Base-by-base conservation (phyloP, 1,140 invertebrate species). In the Polypedilum pembai region DNA sequence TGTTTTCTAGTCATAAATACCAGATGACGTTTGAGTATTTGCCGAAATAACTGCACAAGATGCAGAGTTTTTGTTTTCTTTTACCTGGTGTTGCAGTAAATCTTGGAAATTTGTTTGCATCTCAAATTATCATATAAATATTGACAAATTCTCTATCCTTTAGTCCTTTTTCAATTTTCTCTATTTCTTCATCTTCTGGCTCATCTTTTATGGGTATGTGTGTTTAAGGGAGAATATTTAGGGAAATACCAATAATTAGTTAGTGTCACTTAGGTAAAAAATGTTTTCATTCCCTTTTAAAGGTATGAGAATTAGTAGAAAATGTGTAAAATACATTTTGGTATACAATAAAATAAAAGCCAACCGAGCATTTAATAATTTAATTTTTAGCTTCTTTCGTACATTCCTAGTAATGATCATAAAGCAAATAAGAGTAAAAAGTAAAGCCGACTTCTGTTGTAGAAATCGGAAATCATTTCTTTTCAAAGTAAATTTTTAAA, bases 221-320 rank as follows among this genome's bases (percentile, higher is more conserved):
- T 33, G 24, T 15, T 56, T 56, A 56, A 12, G 12, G 45, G 45
- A 56, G 12, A n/a, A n/a, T 56, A 56, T 56, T 56, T 56, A 56
- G 45, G 45, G 45, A 56, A 56, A 56, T 56, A 56, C 45, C 45
- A 12, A 56, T 56, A 56, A 56, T 56, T 56, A 56, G 45, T 56
- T 56, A 56, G 45, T 56, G 45, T 56, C 45, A 56, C 45, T 56
- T 56, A 56, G 45, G 45, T 56, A 56, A n/a, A 56, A 56, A 56
- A 56, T n/a, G 15, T 12, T 8, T 56, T 33, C 24, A 33, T 33
- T 33, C 1, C 24, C 24, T 33, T 33, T 33, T 33, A 33, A 33
- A 33, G 24, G 24, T 33, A 33, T 1, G 8, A 56, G 45, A 56
- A 56, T 56, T 45, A 45, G 41, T n/a, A 33, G 24, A 15, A 56